A percentile compares a stretch with the other conserved stretches of the same genome.
Evolutionary conservation across 2,113 vertebrate genomes (phyloP).

Genomic region (Heterochromis multidens): DNA sequence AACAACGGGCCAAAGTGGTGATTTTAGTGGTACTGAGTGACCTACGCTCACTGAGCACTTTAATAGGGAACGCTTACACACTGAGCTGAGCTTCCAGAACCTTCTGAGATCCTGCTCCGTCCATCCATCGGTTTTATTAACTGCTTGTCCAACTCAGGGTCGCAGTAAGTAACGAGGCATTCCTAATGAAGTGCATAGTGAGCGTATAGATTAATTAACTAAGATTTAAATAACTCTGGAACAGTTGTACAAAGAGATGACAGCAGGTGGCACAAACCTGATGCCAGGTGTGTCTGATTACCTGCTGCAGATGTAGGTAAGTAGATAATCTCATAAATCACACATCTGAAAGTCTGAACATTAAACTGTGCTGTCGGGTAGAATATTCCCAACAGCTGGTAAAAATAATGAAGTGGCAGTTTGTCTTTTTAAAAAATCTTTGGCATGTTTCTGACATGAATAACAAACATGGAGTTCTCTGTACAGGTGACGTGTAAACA

Average conservation of each 20-base stretch:
- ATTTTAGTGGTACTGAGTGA: not conserved
- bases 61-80: not conserved
- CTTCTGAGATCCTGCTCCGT: not conserved
- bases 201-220: not conserved
- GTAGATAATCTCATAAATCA: not conserved
- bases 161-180: accelerated
- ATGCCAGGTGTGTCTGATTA: no score
- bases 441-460: not conserved
- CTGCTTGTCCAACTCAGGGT: not conserved
- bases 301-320: not conserved
- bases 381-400: not conserved
- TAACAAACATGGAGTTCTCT: not conserved
- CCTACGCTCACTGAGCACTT: not conserved
- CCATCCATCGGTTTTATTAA: no score
- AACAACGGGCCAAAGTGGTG: not conserved
- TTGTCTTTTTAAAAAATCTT: not conserved
- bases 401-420: not conserved
- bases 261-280: not conserved
- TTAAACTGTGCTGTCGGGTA: accelerated
- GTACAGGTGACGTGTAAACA: accelerated
- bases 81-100: not conserved
- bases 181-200: not conserved
- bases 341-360: not conserved
- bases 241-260: not conserved
- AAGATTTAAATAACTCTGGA: not conserved